Base-by-base conservation (phyloP, 2,888 invertebrate species). In the Dryomyza anilis region DNA sequence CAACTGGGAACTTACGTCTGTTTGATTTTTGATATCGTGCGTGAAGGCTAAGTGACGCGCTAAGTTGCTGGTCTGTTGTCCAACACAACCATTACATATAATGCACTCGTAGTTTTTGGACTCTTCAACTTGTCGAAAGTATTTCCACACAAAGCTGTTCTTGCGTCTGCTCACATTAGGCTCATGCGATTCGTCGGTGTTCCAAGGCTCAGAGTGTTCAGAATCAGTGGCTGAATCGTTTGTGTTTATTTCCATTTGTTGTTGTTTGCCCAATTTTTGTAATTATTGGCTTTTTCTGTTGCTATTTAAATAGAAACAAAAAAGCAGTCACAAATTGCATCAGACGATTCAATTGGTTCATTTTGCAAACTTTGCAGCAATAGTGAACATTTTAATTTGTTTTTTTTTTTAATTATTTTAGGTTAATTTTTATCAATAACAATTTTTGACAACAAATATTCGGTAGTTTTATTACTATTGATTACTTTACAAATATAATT, bases 121-220 rank as follows among this genome's bases (percentile, higher is more conserved):
- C 39, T 66, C 63, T 19, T 65, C 71, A 21, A 77, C 66, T 8
- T 70, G 65, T 1, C 65, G 70, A 46, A 78, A 78, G 58, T 76
- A 76, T 12, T 66, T 65, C 76, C 76, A 77, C 4, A 78, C 75
- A 59, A 72, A 77, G 67, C 76, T 78, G 39, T 67, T 67, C 59
- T 67, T 69, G n/a, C 69, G 72, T n/a, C 43, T 43, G 7, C 29
- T 43, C 48, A n/a, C 43, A 19, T 29, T 52, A 14, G 10, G 19
- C 12, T 61, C 52, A 16, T 8, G 19, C 5, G 12, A 61, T 16
- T 61, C 61, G 29, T 53, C 61, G 10, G 61, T 53, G 21, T 61
- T 53, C 27, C 36, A 36, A 50, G 39, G 10, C 12, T 60, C 60
- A 3, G 60, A 60, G 50, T 19, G 12, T 10, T 52, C 50, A 43